A percentile compares a stretch with the other conserved stretches of the same genome.
phyloP scores from a whole-genome alignment of 1,140 invertebrate genomes.

The Hirudo medicinalis region DNA sequence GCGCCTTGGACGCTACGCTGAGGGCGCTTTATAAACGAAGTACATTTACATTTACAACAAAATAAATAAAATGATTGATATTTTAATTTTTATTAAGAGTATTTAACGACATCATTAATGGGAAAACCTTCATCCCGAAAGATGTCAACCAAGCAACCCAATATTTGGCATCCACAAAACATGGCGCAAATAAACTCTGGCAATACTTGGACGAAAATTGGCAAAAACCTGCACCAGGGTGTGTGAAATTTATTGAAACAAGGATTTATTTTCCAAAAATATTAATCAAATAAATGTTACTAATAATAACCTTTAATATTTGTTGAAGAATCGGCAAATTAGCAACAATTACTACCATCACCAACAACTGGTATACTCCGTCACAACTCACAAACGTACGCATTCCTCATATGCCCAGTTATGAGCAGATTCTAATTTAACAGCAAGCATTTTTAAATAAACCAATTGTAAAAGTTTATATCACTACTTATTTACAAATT shows the following conservation, averaged over 20 bases:
- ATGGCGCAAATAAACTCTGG: not conserved
- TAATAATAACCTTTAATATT: not conserved
- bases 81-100: not conserved
- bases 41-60: too few relatives aligned
- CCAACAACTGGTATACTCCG: not conserved
- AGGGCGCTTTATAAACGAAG: too few relatives aligned
- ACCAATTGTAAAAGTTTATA: too few relatives aligned
- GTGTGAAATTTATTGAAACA: not conserved
- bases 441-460: too few relatives aligned
- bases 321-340: not conserved
- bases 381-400: too few relatives aligned
- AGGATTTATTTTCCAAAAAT: not conserved
- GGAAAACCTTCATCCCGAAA: not conserved
- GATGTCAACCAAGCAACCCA: conserved; percentile 1
- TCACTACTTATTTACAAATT: too few relatives aligned
- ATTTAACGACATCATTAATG: not conserved
- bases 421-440: too few relatives aligned
- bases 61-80: too few relatives aligned
- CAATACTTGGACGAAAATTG: conserved; percentile 5
- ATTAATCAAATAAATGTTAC: not conserved
- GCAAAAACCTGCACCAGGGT: not conserved
- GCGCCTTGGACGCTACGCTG: too few relatives aligned
- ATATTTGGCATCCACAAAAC: conserved; percentile 1
- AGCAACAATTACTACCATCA: not conserved
- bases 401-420: too few relatives aligned